Evolutionary conservation across 2,113 vertebrate species (phyloP).

Genomic region (Rhinoderma darwinii): DNA sequence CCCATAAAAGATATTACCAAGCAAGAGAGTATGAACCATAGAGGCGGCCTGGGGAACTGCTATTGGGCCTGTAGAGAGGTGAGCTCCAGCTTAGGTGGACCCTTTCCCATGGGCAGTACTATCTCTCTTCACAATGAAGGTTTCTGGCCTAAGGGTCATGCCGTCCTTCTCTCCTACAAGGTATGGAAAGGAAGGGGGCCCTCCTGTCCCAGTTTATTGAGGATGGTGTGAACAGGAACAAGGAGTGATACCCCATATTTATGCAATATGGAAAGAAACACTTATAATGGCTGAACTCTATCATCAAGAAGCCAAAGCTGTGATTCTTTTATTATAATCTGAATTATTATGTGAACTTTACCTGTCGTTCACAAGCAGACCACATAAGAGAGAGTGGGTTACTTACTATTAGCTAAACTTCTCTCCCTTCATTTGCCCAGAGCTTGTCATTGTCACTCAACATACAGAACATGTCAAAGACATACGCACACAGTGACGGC

Average conservation of each 20-base stretch:
- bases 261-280: neutral
- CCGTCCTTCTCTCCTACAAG: neutral
- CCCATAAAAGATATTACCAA: neutral
- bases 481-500: constrained; percentile 54
- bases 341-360: neutral
- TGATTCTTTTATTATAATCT: neutral
- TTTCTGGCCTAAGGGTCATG: neutral
- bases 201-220: neutral
- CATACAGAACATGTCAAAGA: constrained; percentile 53
- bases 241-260: neutral
- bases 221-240: neutral
- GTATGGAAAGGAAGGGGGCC: neutral
- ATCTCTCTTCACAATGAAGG: neutral
- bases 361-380: neutral
- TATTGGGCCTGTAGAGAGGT: neutral
- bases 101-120: neutral
- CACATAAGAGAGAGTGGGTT: neutral
- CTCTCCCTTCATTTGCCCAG: neutral
- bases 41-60: neutral
- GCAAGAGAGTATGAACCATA: neutral
- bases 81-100: neutral
- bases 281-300: neutral
- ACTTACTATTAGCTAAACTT: neutral
- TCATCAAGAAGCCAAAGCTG: neutral
- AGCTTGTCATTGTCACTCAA: constrained; percentile 29